Evolutionary conservation across 2,797 vertebrate genomes (phyloP).

Genomic region (Phoeniculus purpureus): DNA sequence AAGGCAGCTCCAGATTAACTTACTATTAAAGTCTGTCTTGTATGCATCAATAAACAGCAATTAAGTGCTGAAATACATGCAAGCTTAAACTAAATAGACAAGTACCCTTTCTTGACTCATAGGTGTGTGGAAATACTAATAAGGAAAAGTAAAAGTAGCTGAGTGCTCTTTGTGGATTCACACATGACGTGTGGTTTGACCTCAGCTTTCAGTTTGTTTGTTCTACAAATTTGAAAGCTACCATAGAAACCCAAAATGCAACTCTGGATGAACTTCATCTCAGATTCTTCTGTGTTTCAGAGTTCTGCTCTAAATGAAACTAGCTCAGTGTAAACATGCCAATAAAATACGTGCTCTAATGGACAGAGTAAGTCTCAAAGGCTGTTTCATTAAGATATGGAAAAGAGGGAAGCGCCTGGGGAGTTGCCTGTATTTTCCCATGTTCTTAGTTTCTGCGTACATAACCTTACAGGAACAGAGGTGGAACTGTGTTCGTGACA

Average conservation of each 20-base stretch:
- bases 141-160: background rate
- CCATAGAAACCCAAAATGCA: background rate
- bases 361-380: background rate
- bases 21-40: background rate
- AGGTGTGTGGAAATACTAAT: background rate
- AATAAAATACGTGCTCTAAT: conserved; percentile 10
- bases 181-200: background rate
- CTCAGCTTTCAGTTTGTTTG: background rate
- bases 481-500: background rate
- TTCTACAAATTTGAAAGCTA: background rate
- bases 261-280: background rate
- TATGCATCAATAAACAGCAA: background rate
- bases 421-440: background rate
- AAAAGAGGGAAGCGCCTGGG: background rate
- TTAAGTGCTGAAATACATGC: background rate
- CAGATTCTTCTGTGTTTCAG: background rate
- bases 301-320: background rate
- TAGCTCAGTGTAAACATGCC: background rate
- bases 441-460: background rate
- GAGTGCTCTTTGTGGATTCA: background rate
- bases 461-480: background rate
- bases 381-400: background rate
- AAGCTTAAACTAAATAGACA: background rate
- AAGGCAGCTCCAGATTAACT: background rate
- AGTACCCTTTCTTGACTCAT: background rate